Percentiles rank a stretch among this genome's conserved stretches.
These are phyloP conservation scores for Aromia moschata DNA, from an alignment of 2,888 invertebrate species.

Conservation along the genomic window DNA sequence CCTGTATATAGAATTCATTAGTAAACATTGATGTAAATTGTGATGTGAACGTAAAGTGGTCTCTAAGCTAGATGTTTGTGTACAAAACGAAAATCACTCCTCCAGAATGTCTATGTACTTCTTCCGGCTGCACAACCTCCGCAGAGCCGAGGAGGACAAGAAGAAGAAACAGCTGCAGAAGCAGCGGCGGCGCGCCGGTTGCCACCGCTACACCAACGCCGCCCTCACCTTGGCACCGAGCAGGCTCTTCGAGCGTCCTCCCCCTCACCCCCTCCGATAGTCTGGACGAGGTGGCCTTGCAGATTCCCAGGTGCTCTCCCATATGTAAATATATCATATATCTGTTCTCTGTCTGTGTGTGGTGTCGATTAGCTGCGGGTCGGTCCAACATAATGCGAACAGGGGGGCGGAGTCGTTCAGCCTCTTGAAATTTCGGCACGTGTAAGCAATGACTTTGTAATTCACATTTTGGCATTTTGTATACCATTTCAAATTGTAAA, in stretches of 20 bases:
- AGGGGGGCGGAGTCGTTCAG: too few relatives aligned
- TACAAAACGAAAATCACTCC: constrained; percentile 1
- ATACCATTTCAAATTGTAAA: too few relatives aligned
- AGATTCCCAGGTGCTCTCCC: constrained; percentile 85
- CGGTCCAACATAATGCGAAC: too few relatives aligned
- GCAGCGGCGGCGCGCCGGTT: constrained; percentile 51
- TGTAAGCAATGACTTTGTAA: too few relatives aligned
- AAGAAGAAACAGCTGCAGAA: constrained; percentile 69
- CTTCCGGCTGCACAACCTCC: constrained; percentile 92
- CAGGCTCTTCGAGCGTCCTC: constrained; percentile 84
- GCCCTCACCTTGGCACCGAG: constrained; percentile 78
- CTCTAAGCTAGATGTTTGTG: too few relatives aligned
- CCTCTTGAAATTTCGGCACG: too few relatives aligned
- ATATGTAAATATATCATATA: constrained; percentile 49
- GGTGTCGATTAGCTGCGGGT: constrained; percentile 8
- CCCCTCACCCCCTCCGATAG: constrained; percentile 87
- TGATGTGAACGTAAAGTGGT: too few relatives aligned
- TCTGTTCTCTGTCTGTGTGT: constrained; percentile 30
- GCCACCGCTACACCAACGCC: constrained; percentile 66
- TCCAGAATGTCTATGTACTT: constrained; percentile 92
- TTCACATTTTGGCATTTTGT: too few relatives aligned
- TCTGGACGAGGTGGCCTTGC: constrained; percentile 89
- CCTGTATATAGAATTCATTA: too few relatives aligned
- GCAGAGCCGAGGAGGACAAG: constrained; percentile 83
- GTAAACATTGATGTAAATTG: too few relatives aligned